These are phyloP conservation scores for Limnephilus lunatus DNA, from an alignment of 2,888 invertebrate species.

Conservation along the genomic window DNA sequence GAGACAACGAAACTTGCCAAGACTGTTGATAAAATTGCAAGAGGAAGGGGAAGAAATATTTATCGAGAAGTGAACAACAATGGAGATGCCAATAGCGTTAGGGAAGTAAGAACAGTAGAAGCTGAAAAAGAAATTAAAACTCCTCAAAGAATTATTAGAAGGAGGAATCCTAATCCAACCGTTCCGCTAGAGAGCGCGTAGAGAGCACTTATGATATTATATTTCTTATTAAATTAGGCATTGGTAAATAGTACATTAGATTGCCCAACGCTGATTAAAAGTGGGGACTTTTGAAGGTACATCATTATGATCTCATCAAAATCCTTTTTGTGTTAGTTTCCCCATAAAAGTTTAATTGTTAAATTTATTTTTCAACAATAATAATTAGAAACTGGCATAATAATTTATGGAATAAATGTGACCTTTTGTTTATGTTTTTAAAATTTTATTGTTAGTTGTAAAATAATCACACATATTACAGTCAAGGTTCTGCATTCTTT, in stretches of 20 bases:
- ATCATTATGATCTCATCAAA: neutral
- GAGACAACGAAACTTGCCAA: neutral
- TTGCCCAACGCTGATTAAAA: neutral
- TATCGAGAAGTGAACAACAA: neutral
- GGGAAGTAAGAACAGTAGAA: neutral
- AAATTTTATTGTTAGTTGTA: too few relatives aligned
- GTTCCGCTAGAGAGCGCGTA: neutral
- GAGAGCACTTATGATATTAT: neutral
- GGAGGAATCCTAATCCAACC: neutral
- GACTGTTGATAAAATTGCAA: neutral
- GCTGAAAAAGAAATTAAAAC: neutral
- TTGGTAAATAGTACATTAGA: neutral
- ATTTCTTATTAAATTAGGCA: neutral
- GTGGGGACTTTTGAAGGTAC: too few relatives aligned
- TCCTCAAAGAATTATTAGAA: neutral
- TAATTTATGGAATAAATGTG: neutral
- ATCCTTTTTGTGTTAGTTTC: neutral
- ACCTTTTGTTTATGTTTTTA: too few relatives aligned
- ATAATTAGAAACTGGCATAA: neutral
- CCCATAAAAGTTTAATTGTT: neutral
- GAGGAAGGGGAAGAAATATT: neutral
- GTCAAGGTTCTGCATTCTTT: too few relatives aligned
- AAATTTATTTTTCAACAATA: neutral
- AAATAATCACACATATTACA: too few relatives aligned
- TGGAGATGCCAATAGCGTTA: neutral